Evolutionary conservation across 2,888 invertebrate species (phyloP), one percentile per base, ranked within the genome.

Genomic region (Drosophila mayaguana): DNA sequence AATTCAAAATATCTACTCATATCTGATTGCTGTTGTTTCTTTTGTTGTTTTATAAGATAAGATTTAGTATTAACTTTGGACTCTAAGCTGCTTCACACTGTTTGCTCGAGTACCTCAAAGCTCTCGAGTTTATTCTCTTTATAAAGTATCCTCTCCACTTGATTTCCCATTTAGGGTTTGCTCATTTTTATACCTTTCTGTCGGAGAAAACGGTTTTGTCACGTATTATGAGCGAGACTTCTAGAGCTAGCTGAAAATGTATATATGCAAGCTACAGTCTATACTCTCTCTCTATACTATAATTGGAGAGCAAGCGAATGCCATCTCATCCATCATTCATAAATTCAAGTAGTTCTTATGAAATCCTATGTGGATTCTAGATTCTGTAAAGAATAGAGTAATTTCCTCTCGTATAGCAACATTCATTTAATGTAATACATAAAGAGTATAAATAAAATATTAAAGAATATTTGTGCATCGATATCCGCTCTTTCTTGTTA

Each of bases 81-180:
- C 72, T 60, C 72, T 64, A 56, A 56, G 22, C 28, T 20, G 28
- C 25, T 36, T 18, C 45, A 22, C 43, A 25, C 5, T 20, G 11
- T 32, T 46, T 57, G n/a, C 18, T n/a, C 28, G 43, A 50, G 36
- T 40, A 40, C 34, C 34, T 20, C 20, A 8, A 20, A 51, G 18
- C 25, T 25, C 7, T 55, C 38, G 16, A 34, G 38, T 48, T 62
- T 51, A 22, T 45, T 32, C 11, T 56, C 46, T 45, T 25, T 55
- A 53, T 72, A 36, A 20, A n/a, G 46, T 54, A 51, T 66, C 61
- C 65, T 63, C 59, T 46, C 42, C 57, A 42, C 66, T 51, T 50
- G 48, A 72, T 66, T 85, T 85, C 83, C 86, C 74, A n/a, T 63
- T 61, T 64, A 56, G 68, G 59, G 43, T 64, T 68, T 45, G 25